Evolutionary conservation across 1,140 invertebrate genomes (phyloP), one percentile per base, ranked within the genome.

Genomic region (Oryctes rhinoceros): DNA sequence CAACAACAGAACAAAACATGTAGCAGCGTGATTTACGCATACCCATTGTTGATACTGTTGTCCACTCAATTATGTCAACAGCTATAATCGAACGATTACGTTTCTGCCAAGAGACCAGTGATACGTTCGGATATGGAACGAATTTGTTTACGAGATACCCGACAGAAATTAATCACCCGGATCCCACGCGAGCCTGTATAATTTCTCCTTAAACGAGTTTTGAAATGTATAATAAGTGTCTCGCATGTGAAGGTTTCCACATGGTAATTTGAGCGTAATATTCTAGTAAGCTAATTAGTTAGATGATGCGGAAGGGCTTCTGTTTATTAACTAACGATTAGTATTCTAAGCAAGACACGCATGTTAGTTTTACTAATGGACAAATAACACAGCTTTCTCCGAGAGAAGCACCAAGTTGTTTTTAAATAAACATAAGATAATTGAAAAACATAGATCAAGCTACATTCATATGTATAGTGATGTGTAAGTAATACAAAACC

Each of bases 211-310:
- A 71, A 71, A 71, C 65, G 35, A 71, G 65, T 71, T 71, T 71
- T 35, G 65, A 71, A 71, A 71, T 71, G 24, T 71, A 71, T 71
- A 35, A 71, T 71, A 71, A 30, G 65, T 71, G 20, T 71, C 65
- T 24, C 24, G 65, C 35, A 37, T 37, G 65, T 30, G 35, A 30
- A 35, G 24, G 18, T 71, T 5, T 71, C 35, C 65, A 35, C 35
- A 71, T 71, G 65, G 24, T 71, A 71, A 71, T 71, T 35, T 71
- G 35, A 13, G 35, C 35, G 20, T 71, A 71, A 71, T 71, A 20
- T 20, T 71, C 35, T 24, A 71, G 20, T 71, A 10, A 71, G 65
- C 65, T 71, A 71, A 71, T 71, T 71, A 71, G 65, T 24, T 24
- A 37, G 18, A 35, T 71, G 65, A 71, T 71, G 65, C 20, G 37